Base-by-base conservation (phyloP, 2,797 vertebrate species). In the Nannoperca australis region DNA sequence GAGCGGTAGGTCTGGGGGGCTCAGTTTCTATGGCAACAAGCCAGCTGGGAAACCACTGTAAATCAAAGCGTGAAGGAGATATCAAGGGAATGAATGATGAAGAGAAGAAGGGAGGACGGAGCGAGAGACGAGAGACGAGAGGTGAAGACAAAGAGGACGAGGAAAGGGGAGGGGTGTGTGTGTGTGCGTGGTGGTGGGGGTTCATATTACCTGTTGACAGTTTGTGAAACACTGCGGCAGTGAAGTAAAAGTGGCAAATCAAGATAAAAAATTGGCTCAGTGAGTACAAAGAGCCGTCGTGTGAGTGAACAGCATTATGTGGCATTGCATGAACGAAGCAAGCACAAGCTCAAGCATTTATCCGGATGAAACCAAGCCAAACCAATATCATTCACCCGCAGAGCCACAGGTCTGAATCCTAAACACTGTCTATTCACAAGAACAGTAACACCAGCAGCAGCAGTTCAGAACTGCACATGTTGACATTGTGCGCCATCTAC, bases 11-110 rank as follows among this genome's bases (percentile, higher is more conserved):
- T 91, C 89, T 91, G 77, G 79, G 85, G 90, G 88, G 87, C 86
- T 89, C 89, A 84, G 94, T 95, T 95, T 93, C 94, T 93, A 95
- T 95, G 92, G 93, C 91, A 94, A 95, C 94, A 82, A 91, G 90
- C 92, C 91, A 92, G 91, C 89, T 90, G 90, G 88, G 88, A 88
- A 93, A 90, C 83, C 84, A 84, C 88, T 83, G 91, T 88, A 93
- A 92, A 92, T 94, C 92, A 92, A 92, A 91, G 91, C 81, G 18
- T 91, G 89, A 93, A 92, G 91, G 91, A 89, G 91, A 92, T 90
- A 93, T 93, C 89, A 91, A 82, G 88, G 86, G 89, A 91, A 88
- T 84, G 84, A 90, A 88, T 87, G 89, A 91, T 88, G 80, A 84
- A 73, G 76, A 82, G 81, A 85, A 76, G 65, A 74, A 84, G 73